Base-by-base conservation (phyloP, 2,888 invertebrate genomes). In the Lithophane ornitopus region DNA sequence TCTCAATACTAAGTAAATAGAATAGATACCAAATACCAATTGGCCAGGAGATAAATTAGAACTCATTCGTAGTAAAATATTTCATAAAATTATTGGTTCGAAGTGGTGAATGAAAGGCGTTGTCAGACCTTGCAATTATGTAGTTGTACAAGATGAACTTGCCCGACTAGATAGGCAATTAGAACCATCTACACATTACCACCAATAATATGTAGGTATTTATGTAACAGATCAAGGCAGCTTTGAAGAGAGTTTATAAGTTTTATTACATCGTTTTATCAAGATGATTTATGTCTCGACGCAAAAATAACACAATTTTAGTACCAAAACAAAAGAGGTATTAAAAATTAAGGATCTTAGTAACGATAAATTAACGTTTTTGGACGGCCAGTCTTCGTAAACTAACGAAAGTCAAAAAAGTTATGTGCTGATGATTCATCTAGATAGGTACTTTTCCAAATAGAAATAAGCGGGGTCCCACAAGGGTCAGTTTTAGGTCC, bases 121-220 rank as follows among this genome's bases (percentile, higher is more conserved):
- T 83, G 63, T 49, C 54, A 52, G 74, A 81, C 72, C 85, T 85
- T 77, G 74, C 62, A 70, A 70, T 74, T 74, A 73, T 19, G 8
- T 73, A 44, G 39, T 85, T 86, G 65, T 87, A 77, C 68, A 85
- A 86, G 66, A 80, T 72, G 81, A 80, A 86, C 76, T 74, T 81
- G 85, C 63, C 28, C 54, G 61, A 56, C 69, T 56, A 44, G 74
- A 0, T 63, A 7, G 11, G 4, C 4, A 46, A 56, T 62, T 59
- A 56, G 9, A 49, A 34, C 11, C 16, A 78, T 66, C 59, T 28
- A 65, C 9, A 59, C 44, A 34, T 39, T 52, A 22, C 39, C 26
- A 66, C 3, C 22, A 19, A 76, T 66, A 39, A 39, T 52, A 39
- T 46, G n/a, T 16, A 44, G 22, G 22, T 46, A 22, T 76, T 76